Evolutionary conservation across 2,888 invertebrate species (phyloP), one percentile per base, ranked within the genome.

Genomic region (Tolmerus cingulatus): DNA sequence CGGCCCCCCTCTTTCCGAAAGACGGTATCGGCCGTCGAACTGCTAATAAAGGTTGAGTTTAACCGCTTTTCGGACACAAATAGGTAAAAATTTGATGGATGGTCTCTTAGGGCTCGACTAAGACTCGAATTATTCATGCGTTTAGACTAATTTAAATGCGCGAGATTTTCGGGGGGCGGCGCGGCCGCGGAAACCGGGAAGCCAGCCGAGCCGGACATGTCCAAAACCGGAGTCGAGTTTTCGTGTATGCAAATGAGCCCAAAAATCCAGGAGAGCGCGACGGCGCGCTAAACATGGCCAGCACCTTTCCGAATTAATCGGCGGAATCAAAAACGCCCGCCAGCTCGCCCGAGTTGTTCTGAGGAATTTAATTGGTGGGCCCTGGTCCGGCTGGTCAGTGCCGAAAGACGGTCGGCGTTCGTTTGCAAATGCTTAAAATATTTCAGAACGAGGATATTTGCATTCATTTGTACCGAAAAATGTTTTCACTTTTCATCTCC

Each of bases 61-160:
- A 30, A 79, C 14, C 79, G 27, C 79, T 79, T 79, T 46, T 30
- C 46, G 5, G 79, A 79, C 79, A 79, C 79, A 79, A 79, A 46
- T 79, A 79, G 46, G 79, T 79, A 79, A 79, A 51, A 79, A 79
- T 51, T 79, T 79, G 79, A 79, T 79, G 51, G 79, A 79, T 79
- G 46, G 30, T 79, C 46, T 30, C 51, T 14, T 51, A 30, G 5
- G 40, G 51, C 27, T 12, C 8, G 27, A 79, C 51, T 79, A 79
- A 79, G 30, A n/a, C 79, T 12, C 30, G 51, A 79, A 79, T 51
- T 79, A 79, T 79, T 79, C 27, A 79, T 79, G 46, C 30, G 51
- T 51, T 79, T 79, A 79, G 51, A 51, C 46, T 40, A 46, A 79
- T 79, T 79, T 34, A 46, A 51, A 27, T 46, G 23, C 19, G 76